phyloP scores from a whole-genome alignment of 2,113 vertebrate species.

The Pituophis catenifer region DNA sequence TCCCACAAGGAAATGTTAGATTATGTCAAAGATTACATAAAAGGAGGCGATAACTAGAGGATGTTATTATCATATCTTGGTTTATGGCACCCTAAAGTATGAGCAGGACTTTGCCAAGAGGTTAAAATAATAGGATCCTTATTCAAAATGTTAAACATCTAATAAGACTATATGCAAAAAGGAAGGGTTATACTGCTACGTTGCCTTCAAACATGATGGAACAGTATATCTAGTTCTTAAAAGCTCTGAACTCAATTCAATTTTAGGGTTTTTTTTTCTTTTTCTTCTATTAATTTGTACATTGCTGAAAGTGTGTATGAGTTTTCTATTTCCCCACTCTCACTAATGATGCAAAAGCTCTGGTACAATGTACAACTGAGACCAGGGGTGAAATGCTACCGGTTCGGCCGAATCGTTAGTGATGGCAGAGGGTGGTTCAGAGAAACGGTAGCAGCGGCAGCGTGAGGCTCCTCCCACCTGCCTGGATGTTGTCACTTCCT shows the following conservation, averaged over 20 bases:
- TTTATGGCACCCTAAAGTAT: background rate
- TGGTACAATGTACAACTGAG: background rate
- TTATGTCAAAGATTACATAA: constrained; percentile 20
- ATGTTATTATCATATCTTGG: constrained; percentile 5
- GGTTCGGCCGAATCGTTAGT: too few species aligned
- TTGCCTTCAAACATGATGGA: background rate
- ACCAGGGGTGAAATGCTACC: too few species aligned
- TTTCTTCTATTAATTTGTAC: background rate
- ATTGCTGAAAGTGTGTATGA: background rate
- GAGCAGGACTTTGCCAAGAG: background rate
- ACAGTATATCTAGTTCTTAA: background rate
- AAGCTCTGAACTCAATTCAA: background rate
- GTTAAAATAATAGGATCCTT: constrained; percentile 9
- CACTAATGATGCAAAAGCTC: background rate
- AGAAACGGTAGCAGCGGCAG: too few species aligned
- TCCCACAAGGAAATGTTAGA: constrained; percentile 8
- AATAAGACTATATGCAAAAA: background rate
- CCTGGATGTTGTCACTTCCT: too few species aligned
- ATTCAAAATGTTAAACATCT: background rate
- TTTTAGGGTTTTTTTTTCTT: background rate
- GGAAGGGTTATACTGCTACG: background rate
- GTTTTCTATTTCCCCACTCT: background rate
- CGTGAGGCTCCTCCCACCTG: too few species aligned
- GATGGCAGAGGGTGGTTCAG: too few species aligned
- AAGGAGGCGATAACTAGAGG: background rate